Percentiles rank a stretch among this genome's conserved stretches.
phyloP scores from a whole-genome alignment of 2,797 vertebrate genomes.

The Clarias platycephalus region DNA sequence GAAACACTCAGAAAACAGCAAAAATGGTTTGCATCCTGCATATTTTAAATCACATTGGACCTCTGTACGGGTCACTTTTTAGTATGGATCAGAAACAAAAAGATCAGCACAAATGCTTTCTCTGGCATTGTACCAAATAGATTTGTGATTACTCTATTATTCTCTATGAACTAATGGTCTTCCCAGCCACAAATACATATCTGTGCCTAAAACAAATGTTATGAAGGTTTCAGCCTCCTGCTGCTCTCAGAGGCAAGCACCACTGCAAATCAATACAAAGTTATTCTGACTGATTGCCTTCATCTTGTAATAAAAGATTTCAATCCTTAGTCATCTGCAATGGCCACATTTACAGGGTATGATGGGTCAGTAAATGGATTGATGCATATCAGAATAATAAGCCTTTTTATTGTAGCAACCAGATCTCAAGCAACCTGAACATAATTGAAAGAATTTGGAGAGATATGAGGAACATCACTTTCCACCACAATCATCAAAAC shows the following conservation, averaged over 20 bases:
- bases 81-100: background rate
- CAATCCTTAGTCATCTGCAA: background rate
- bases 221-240: background rate
- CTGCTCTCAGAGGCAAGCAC: background rate
- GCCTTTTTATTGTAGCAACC: background rate
- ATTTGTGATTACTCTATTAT: background rate
- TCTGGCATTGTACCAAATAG: conserved; percentile 5
- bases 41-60: background rate
- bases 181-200: background rate
- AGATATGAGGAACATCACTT: background rate
- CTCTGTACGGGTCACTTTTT: background rate
- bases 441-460: background rate
- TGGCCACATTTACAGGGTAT: background rate
- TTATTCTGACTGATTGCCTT: background rate
- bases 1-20: background rate
- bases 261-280: conserved; percentile 6
- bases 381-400: background rate
- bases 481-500: background rate
- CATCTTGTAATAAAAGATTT: background rate
- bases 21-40: background rate
- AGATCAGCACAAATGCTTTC: background rate
- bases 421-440: background rate
- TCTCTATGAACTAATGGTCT: background rate
- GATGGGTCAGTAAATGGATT: background rate
- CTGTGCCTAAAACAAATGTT: conserved; percentile 8